Evolutionary conservation across 2,888 invertebrate genomes (phyloP).

Genomic region (Osmoderma eremita): DNA sequence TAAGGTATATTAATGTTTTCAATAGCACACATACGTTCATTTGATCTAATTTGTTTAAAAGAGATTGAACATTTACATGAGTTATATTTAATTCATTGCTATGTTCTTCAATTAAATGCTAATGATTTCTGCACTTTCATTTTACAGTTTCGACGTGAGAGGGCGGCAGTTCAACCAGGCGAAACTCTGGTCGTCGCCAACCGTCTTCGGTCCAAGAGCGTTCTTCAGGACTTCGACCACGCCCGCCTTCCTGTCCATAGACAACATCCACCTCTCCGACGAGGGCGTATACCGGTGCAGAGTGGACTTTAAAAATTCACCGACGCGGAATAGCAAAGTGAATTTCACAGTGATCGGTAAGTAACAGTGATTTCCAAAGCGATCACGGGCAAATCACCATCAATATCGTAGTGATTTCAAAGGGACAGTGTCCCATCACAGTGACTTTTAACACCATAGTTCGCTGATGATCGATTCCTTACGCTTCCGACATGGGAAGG

Average conservation of each 20-base stretch:
- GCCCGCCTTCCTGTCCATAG: constrained; percentile 70
- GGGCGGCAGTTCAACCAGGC: constrained; percentile 68
- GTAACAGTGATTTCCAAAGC: constrained; percentile 53
- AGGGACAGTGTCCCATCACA: too few species aligned
- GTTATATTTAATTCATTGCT: too few species aligned
- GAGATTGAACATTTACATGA: too few species aligned
- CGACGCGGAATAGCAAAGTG: constrained; percentile 77
- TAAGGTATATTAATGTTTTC: too few species aligned
- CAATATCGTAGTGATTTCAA: too few species aligned
- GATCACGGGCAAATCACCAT: background rate
- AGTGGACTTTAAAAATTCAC: constrained; percentile 79
- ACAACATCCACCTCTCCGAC: constrained; percentile 69
- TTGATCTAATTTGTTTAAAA: too few species aligned
- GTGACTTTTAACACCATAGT: too few species aligned
- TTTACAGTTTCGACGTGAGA: constrained; percentile 70
- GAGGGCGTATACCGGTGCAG: constrained; percentile 79
- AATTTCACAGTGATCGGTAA: constrained; percentile 80
- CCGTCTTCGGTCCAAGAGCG: constrained; percentile 68
- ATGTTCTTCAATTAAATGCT: background rate
- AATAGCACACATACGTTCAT: too few species aligned
- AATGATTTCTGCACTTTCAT: constrained; percentile 48
- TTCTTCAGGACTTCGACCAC: constrained; percentile 68
- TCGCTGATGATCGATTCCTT: too few species aligned
- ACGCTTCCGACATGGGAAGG: too few species aligned
- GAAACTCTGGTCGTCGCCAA: constrained; percentile 69